Conservation (phyloP, 2,113 vertebrate species). For the Nestor notabilis region DNA sequence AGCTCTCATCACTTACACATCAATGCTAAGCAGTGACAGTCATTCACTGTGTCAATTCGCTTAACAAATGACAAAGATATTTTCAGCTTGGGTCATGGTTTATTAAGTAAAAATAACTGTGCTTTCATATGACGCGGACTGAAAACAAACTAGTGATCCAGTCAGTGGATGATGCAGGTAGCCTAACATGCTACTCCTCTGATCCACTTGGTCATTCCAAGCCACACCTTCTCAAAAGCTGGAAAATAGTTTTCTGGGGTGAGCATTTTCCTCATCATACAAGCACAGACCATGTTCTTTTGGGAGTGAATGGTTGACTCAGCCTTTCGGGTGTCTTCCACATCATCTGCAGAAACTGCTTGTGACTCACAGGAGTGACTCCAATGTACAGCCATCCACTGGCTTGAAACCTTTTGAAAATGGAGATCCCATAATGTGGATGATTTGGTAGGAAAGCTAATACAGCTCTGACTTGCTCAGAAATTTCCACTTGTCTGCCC, state of each 20-base stretch:
- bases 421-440: background rate
- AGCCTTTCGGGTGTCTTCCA: background rate
- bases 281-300: background rate
- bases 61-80: background rate
- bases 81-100: background rate
- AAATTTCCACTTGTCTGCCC: background rate
- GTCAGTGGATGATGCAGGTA: background rate
- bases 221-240: background rate
- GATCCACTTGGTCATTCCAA: background rate
- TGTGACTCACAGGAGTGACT: background rate
- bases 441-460: background rate
- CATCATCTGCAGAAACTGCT: accelerated
- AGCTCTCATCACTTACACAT: background rate
- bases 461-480: background rate
- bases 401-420: background rate
- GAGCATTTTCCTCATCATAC: background rate
- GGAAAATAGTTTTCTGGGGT: background rate
- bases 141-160: background rate
- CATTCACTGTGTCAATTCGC: background rate
- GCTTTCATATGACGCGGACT: background rate
- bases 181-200: background rate
- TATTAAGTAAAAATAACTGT: background rate
- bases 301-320: background rate
- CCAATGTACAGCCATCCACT: background rate
- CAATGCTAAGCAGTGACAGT: background rate